These are phyloP conservation scores for Ibycter americanus DNA, from an alignment of 2,797 vertebrate genomes.

Conservation along the genomic window DNA sequence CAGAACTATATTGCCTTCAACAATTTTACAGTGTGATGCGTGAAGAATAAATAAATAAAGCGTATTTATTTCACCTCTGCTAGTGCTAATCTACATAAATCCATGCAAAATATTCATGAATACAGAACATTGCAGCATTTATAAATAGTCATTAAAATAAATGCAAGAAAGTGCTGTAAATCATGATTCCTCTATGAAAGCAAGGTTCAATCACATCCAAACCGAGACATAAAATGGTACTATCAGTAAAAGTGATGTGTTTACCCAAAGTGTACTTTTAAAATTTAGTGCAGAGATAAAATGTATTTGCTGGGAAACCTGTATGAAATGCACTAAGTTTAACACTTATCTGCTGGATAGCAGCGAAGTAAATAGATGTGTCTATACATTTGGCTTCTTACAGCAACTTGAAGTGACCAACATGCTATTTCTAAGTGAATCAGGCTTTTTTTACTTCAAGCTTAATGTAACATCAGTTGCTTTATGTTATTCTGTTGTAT, in stretches of 20 bases:
- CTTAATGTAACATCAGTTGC: background rate
- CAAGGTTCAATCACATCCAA: background rate
- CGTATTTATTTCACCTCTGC: background rate
- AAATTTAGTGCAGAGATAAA: conserved; percentile 1
- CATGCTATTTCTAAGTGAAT: background rate
- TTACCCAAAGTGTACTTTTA: background rate
- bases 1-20: background rate
- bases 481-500: background rate
- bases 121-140: background rate
- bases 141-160: conserved; percentile 39
- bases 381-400: background rate
- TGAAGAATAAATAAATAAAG: background rate
- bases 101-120: conserved; percentile 6
- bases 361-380: background rate
- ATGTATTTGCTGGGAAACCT: background rate
- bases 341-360: background rate
- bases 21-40: background rate
- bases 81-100: background rate
- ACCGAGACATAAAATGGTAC: background rate
- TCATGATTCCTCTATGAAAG: background rate
- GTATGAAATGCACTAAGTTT: background rate
- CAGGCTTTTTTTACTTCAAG: background rate
- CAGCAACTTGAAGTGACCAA: background rate
- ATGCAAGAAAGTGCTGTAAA: conserved; percentile 4
- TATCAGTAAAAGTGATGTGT: background rate